Percentiles rank a stretch among this genome's conserved stretches.
phyloP scores from a whole-genome alignment of 2,113 vertebrate species.

The Amphiprion percula region DNA sequence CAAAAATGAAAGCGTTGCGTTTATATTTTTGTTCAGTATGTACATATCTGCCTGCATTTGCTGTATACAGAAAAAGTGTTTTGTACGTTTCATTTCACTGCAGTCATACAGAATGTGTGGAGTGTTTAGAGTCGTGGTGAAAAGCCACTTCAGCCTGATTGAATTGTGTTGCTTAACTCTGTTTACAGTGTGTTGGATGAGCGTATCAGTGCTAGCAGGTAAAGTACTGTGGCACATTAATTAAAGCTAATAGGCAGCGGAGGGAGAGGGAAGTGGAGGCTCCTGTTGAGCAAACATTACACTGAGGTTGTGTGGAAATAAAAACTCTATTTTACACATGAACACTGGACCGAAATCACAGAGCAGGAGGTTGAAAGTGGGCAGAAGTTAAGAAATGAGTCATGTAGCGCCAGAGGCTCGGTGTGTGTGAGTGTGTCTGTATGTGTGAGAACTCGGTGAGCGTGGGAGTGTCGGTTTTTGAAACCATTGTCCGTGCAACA shows the following conservation, averaged over 20 bases:
- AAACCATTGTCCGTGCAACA: background rate
- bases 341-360: conserved; percentile 31
- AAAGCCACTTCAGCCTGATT: conserved; percentile 35
- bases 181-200: conserved; percentile 53
- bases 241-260: conserved; percentile 56
- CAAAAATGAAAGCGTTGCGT: too few relatives aligned
- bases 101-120: background rate
- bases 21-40: too few relatives aligned
- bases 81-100: conserved; percentile 15
- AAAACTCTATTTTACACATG: conserved; percentile 12
- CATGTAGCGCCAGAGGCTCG: conserved; percentile 37
- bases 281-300: conserved; percentile 45
- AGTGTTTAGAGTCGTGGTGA: conserved; percentile 7
- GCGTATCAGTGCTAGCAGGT: conserved; percentile 51
- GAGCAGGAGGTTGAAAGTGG: conserved; percentile 63
- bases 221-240: conserved; percentile 53
- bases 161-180: conserved; percentile 48
- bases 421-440: conserved; percentile 31
- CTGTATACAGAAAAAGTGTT: background rate
- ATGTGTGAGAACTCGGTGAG: conserved; percentile 17
- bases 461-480: conserved; percentile 34
- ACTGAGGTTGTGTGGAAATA: conserved; percentile 8
- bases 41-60: too few relatives aligned
- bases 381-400: conserved; percentile 62
- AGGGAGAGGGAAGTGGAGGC: conserved; percentile 41